These are phyloP conservation scores for Tetheella fluctuosa DNA, from an alignment of 2,888 invertebrate genomes.

Conservation along the genomic window DNA sequence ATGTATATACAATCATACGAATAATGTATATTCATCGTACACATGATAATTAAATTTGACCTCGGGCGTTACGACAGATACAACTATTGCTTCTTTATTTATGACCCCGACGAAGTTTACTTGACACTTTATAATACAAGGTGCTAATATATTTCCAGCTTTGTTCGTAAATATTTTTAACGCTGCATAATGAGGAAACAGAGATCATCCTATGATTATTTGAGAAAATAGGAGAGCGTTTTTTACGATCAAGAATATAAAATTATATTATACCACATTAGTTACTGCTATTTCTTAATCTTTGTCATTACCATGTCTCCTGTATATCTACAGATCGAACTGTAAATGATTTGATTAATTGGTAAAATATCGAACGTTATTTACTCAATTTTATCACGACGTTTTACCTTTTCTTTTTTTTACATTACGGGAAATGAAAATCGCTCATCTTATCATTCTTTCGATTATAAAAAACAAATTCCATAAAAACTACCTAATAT, in stretches of 20 bases:
- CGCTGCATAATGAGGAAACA: conserved; percentile 45
- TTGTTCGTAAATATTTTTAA: conserved; percentile 65
- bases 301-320: too few species aligned
- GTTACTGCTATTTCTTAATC: too few species aligned
- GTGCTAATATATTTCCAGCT: conserved; percentile 60
- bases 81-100: conserved; percentile 67
- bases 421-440: too few species aligned
- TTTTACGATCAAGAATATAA: not conserved
- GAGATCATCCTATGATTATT: conserved; percentile 37
- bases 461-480: too few species aligned
- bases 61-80: conserved; percentile 65
- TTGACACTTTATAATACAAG: conserved; percentile 69
- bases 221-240: conserved; percentile 35
- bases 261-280: too few species aligned
- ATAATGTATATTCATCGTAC: conserved; percentile 59
- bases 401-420: too few species aligned
- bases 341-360: too few species aligned
- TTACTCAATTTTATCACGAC: too few species aligned
- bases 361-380: too few species aligned
- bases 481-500: too few species aligned
- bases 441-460: too few species aligned
- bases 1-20: conserved; percentile 58
- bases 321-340: too few species aligned
- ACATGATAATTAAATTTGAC: conserved; percentile 83
- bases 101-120: conserved; percentile 65